These are phyloP conservation scores for Pseudococcus longispinus DNA, from an alignment of 2,888 invertebrate species.

Conservation along the genomic window DNA sequence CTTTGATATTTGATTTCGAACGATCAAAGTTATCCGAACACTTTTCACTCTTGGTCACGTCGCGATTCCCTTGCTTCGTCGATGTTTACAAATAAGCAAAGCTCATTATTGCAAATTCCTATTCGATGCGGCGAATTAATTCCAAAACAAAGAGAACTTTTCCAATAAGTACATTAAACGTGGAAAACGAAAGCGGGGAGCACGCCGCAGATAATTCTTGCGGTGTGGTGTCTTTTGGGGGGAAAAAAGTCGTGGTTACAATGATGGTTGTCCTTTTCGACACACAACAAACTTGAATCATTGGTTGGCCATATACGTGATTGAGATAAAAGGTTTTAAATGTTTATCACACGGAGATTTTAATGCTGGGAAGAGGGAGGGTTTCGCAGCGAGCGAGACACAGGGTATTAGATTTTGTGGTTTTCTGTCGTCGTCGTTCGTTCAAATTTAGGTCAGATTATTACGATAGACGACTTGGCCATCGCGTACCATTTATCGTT, in stretches of 20 bases:
- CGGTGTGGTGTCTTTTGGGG: neutral
- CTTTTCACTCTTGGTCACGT: neutral
- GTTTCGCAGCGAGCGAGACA: neutral
- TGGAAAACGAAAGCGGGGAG: neutral
- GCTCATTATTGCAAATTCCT: neutral
- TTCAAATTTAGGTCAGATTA: neutral
- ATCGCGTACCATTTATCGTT: neutral
- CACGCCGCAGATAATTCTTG: neutral
- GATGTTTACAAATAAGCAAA: neutral
- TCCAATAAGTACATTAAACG: neutral
- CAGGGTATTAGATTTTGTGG: slow-evolving; percentile 2
- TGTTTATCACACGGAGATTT: neutral
- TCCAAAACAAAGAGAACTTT: neutral
- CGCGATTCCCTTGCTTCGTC: neutral
- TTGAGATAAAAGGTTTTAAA: slow-evolving; percentile 10
- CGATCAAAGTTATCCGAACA: neutral
- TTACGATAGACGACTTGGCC: neutral
- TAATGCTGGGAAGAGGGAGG: neutral
- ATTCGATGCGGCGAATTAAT: neutral
- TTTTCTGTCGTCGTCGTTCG: neutral
- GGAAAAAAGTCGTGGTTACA: neutral
- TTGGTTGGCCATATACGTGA: neutral
- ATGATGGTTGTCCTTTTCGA: neutral
- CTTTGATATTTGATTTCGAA: neutral
- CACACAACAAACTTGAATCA: neutral